phyloP scores from a whole-genome alignment of 2,888 invertebrate species.

The Spisula solida region DNA sequence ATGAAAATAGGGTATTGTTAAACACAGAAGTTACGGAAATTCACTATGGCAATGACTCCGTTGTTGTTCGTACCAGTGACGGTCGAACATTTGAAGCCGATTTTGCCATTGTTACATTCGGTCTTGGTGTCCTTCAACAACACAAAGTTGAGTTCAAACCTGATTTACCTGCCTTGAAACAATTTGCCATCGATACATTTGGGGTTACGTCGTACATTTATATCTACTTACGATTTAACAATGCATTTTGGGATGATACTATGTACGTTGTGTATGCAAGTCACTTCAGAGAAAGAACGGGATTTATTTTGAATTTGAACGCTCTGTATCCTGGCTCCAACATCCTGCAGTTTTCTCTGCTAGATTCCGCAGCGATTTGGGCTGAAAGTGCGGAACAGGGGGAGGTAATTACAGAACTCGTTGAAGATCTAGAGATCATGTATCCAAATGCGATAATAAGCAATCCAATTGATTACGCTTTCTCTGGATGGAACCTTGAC shows the following conservation, averaged over 20 bases:
- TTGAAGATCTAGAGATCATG: constrained; percentile 46
- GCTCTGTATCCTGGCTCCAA: constrained; percentile 55
- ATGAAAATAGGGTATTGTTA: constrained; percentile 41
- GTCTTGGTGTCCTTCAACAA: constrained; percentile 69
- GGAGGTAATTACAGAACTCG: constrained; percentile 54
- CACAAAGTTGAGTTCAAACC: constrained; percentile 58
- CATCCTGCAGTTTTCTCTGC: constrained; percentile 54
- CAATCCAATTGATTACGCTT: constrained; percentile 30
- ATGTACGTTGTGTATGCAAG: constrained; percentile 56
- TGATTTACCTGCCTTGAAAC: constrained; percentile 58
- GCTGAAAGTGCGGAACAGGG: constrained; percentile 45
- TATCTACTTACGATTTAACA: constrained; percentile 61
- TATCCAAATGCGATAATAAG: constrained; percentile 39
- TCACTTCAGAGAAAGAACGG: constrained; percentile 37
- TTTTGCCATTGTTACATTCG: constrained; percentile 66
- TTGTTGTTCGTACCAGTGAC: constrained; percentile 49
- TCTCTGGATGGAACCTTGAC: constrained; percentile 55
- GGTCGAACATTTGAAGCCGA: constrained; percentile 54
- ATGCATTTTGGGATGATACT: constrained; percentile 62
- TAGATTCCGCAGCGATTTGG: constrained; percentile 52
- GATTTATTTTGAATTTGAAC: constrained; percentile 59
- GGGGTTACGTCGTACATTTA: constrained; percentile 41
- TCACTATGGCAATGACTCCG: constrained; percentile 36
- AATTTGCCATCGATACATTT: constrained; percentile 55
- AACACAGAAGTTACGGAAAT: constrained; percentile 56